phyloP scores from a whole-genome alignment of 2,888 invertebrate species.

The Athetis lepigone region DNA sequence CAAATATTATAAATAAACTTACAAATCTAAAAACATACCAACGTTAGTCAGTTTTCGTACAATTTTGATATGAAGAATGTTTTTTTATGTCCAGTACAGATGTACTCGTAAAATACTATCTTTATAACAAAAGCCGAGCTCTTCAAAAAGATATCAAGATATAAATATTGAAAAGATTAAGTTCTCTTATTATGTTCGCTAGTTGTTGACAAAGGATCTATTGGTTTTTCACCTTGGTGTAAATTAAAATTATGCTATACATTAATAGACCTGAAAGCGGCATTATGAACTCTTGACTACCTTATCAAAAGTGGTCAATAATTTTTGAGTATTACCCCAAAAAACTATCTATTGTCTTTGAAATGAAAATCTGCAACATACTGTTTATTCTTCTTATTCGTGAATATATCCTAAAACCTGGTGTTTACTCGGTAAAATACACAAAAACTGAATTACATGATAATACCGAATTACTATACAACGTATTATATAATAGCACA shows the following conservation, averaged over 20 bases:
- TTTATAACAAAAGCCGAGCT: slow-evolving; percentile 17
- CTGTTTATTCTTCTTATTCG: not conserved
- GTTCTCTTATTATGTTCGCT: not conserved
- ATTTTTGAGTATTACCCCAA: not conserved
- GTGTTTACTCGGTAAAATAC: not conserved
- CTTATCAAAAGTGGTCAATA: not conserved
- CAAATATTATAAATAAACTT: slow-evolving; percentile 43
- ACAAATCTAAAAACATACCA: slow-evolving; percentile 33
- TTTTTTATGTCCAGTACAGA: slow-evolving; percentile 11
- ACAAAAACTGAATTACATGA: not conserved
- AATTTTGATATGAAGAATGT: slow-evolving; percentile 5
- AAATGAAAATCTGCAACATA: not conserved
- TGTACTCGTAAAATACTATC: not conserved
- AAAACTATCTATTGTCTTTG: not conserved
- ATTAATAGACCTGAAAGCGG: not conserved
- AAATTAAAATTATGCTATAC: slow-evolving; percentile 25
- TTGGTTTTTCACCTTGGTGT: slow-evolving; percentile 11
- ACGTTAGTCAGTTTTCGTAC: slow-evolving; percentile 31
- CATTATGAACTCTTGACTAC: not conserved
- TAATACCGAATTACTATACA: slow-evolving; percentile 25
- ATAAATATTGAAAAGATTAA: slow-evolving; percentile 19
- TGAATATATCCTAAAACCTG: not conserved
- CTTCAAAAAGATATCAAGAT: not conserved
- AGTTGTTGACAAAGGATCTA: slow-evolving; percentile 31
- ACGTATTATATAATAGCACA: too few species aligned